Evolutionary conservation across 2,113 vertebrate genomes (phyloP).

Genomic region (Syngnathus floridae): DNA sequence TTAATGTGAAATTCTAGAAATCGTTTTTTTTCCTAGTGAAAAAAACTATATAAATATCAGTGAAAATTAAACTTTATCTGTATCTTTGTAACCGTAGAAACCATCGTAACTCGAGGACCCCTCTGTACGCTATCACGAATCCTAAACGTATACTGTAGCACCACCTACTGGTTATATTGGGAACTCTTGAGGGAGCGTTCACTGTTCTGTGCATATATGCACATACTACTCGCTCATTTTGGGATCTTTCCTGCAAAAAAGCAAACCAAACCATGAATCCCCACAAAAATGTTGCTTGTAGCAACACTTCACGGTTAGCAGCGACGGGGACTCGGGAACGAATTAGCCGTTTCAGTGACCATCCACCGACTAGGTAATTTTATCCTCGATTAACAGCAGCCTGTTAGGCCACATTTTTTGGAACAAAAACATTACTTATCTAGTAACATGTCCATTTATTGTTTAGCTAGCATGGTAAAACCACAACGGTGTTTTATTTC

Average conservation of each 20-base stretch:
- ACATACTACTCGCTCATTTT: not conserved
- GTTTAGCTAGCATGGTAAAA: not conserved
- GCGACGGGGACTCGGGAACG: not conserved
- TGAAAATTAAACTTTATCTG: too few species aligned
- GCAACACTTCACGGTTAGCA: not conserved
- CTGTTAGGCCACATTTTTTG: not conserved
- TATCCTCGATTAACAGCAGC: not conserved
- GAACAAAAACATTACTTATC: not conserved
- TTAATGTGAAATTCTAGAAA: too few species aligned
- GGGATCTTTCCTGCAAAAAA: not conserved
- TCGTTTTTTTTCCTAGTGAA: too few species aligned
- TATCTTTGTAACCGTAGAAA: not conserved
- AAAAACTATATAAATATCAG: too few species aligned
- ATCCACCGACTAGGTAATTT: conserved; percentile 25
- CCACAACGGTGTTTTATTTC: not conserved
- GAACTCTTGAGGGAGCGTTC: not conserved
- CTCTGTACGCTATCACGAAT: not conserved
- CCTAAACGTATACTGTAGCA: not conserved
- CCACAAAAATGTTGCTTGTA: not conserved
- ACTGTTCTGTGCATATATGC: not conserved
- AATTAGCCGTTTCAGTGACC: not conserved
- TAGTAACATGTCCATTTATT: not conserved
- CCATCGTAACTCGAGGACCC: not conserved
- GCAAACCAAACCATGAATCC: conserved; percentile 25
- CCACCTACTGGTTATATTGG: not conserved